Percentiles rank a stretch among this genome's conserved stretches.
Evolutionary conservation across 2,797 vertebrate species (phyloP).

Genomic region (Sebastes vulpes): DNA sequence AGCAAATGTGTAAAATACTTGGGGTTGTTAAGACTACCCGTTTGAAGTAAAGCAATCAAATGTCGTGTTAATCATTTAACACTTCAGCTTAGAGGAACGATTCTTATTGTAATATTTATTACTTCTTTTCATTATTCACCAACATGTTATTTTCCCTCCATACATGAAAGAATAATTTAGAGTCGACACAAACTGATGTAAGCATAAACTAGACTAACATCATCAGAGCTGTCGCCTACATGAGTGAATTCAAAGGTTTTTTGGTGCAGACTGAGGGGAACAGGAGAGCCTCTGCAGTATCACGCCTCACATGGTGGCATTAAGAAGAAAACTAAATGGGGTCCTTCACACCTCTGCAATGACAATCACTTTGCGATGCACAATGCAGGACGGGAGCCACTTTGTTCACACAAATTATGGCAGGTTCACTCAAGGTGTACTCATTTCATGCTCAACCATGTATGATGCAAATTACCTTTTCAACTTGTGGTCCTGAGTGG

Average conservation of each 20-base stretch:
- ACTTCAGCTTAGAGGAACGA: background rate
- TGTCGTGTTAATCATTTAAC: background rate
- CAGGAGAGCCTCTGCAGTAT: background rate
- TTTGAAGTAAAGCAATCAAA: background rate
- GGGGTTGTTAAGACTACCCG: background rate
- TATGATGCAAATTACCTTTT: slow-evolving; percentile 29
- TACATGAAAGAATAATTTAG: background rate
- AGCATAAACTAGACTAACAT: background rate
- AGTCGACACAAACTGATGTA: background rate
- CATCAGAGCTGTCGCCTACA: background rate
- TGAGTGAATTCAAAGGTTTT: slow-evolving; percentile 1
- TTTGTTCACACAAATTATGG: slow-evolving; percentile 36
- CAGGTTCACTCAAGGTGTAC: slow-evolving; percentile 18
- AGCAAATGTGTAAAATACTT: background rate
- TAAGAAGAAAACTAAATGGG: slow-evolving; percentile 16
- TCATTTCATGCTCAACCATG: slow-evolving; percentile 22
- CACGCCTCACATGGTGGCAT: background rate
- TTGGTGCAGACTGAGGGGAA: background rate
- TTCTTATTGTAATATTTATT: slow-evolving; percentile 2
- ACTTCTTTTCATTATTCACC: background rate
- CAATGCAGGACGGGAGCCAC: background rate
- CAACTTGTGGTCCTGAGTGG: background rate
- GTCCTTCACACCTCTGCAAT: slow-evolving; percentile 45
- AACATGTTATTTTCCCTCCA: slow-evolving; percentile 2
- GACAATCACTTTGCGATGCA: slow-evolving; percentile 35